A percentile compares a stretch with the other conserved stretches of the same genome.
phyloP scores from a whole-genome alignment of 2,113 vertebrate genomes.

The Scomber scombrus region DNA sequence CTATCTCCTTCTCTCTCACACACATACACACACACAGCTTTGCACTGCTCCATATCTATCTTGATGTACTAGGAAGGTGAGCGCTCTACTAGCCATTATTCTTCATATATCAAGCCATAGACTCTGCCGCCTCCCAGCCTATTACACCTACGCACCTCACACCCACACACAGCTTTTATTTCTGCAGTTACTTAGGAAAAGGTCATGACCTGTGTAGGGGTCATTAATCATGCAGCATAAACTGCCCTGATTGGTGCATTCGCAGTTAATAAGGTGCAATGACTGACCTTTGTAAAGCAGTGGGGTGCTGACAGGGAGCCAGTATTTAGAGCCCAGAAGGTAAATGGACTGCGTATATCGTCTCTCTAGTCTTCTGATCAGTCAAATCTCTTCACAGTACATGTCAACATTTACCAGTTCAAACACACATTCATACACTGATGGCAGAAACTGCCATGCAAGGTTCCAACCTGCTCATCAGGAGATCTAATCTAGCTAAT shows the following conservation, averaged over 20 bases:
- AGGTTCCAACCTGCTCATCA: too few species aligned
- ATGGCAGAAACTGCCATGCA: too few species aligned
- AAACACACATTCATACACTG: too few species aligned
- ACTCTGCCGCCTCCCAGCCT: slow-evolving; percentile 35
- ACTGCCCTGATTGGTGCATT: slow-evolving; percentile 58
- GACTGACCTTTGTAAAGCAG: slow-evolving; percentile 67
- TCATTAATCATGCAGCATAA: slow-evolving; percentile 69
- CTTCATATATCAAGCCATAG: slow-evolving; percentile 66
- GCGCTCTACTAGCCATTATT: slow-evolving; percentile 58
- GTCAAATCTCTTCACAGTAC: too few species aligned
- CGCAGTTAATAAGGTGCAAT: slow-evolving; percentile 59
- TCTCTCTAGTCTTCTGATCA: too few species aligned
- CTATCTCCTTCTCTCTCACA: slow-evolving; percentile 2
- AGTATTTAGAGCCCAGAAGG: neutral
- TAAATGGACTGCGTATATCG: neutral
- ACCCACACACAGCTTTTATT: slow-evolving; percentile 47
- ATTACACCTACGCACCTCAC: slow-evolving; percentile 58
- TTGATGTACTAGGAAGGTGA: slow-evolving; percentile 61
- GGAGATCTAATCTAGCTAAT: too few species aligned
- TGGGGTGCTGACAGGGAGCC: neutral
- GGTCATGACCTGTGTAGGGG: slow-evolving; percentile 68
- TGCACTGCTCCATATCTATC: slow-evolving; percentile 48
- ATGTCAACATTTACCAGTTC: too few species aligned
- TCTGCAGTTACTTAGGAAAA: slow-evolving; percentile 62
- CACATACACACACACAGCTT: slow-evolving; percentile 19